These are phyloP conservation scores for Microctonus hyperodae DNA, from an alignment of 2,888 invertebrate species.

Conservation along the genomic window DNA sequence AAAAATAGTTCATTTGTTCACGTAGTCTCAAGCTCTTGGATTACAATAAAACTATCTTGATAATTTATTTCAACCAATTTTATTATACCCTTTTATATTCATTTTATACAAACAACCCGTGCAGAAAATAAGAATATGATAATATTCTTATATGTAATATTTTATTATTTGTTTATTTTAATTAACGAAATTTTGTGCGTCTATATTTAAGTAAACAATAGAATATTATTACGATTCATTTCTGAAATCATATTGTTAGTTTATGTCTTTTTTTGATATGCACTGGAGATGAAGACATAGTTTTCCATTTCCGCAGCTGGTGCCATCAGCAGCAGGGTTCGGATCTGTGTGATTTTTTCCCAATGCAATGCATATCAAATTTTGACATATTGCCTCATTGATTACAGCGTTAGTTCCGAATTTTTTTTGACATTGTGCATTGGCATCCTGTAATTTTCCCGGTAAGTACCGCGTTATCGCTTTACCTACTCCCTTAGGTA, in stretches of 20 bases:
- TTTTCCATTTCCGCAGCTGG: neutral
- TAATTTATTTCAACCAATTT: no score
- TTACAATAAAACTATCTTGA: no score
- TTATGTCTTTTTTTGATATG: neutral
- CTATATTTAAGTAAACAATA: no score
- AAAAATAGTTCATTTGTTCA: neutral
- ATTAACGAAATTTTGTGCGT: no score
- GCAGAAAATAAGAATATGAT: no score
- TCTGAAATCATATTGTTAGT: neutral
- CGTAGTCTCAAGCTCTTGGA: neutral
- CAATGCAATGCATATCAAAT: constrained; percentile 25
- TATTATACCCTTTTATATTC: no score
- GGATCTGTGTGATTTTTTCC: no score
- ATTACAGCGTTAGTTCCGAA: neutral
- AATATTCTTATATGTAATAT: no score
- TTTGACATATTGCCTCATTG: constrained; percentile 24
- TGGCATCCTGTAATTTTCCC: constrained; percentile 4
- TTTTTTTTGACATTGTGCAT: constrained; percentile 22
- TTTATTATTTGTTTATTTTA: no score
- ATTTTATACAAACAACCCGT: no score
- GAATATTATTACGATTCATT: no score
- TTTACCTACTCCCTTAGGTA: neutral
- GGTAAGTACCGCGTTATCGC: constrained; percentile 8
- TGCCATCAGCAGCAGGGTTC: constrained; percentile 18
- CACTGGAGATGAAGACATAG: constrained; percentile 7